Base-by-base conservation (phyloP, 2,888 invertebrate species). In the Lasiommata megera region DNA sequence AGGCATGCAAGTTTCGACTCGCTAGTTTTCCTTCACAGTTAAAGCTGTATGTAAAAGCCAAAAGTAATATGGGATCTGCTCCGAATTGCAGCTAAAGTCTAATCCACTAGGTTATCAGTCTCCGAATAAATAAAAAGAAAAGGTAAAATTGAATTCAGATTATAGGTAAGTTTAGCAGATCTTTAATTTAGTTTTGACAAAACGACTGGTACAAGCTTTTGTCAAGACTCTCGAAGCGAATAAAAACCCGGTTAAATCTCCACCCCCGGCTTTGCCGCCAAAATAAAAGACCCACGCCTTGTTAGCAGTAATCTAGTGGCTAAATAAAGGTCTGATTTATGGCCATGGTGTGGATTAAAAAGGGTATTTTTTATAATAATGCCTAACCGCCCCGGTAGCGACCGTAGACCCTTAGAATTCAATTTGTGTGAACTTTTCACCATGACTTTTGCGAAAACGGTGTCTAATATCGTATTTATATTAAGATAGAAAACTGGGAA, bases 311-410 rank as follows among this genome's bases (percentile, higher is more conserved):
- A 82, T 82, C 79, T 80, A 79, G 81, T 72, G 74, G 74, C 77
- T 79, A 78, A 82, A 85, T 79, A 84, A 82, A 80, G 77, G 76
- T 71, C 69, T 77, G 80, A 83, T 73, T 82, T 81, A 82, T 73
- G 64, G 68, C 70, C 67, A 65, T 71, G 67, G 76, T 73, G 73
- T 67, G 83, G 82, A 83, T 84, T 84, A 83, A 77, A 81, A 75
- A 63, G 71, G 75, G 73, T 73, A 73, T 77, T 79, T 73, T 72
- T 76, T 76, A 76, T 80, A 80, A 82, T 80, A 84, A 81, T 78
- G 80, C 79, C 74, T 77, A 78, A 11, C 28, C 37, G 12, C 28
- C 36, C 14, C 12, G 12, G 36, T 11, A 11, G 14, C 6, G 40
- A 11, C 11, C 18, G 18, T 5, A 5, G 37, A 37, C 28, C 50